Base-by-base conservation (phyloP, 2,888 invertebrate species). In the Cryptocephalus primarius region DNA sequence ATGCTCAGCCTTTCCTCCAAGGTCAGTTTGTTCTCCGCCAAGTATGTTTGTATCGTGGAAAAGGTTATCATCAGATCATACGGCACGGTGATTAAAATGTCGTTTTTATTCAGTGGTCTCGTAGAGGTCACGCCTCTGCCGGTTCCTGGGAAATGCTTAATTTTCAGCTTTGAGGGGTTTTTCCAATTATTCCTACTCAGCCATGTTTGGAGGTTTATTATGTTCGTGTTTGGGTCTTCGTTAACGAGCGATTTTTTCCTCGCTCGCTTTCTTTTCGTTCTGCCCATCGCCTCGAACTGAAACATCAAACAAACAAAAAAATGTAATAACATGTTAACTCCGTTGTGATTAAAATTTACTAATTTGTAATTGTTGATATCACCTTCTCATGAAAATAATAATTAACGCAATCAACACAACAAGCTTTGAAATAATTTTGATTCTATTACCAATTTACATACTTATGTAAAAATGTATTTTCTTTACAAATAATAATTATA, bases 41-140 rank as follows among this genome's bases (percentile, higher is more conserved):
- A 46, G 22, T 43, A 10, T 33, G 22, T 45, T 46, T 48, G 48
- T 32, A 60, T 22, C 31, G 58, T 57, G 32, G 48, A 46, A 33
- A 51, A 61, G 1, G 59, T 80, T 42, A 83, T 75, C 43, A 83
- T 74, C 48, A 77, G 65, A 55, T 75, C 69, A 31, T 77, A 62
- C 2, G 83, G 83, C 47, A 84, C 61, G 54, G 73, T 75, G 48
- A 84, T 76, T 9, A 84, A 65, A 53, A 75, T 71, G 57, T 83
- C 80, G 43, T 79, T 79, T 22, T 72, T 60, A 8, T 60, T 56
- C 33, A 86, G 72, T 39, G 65, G 67, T 55, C 67, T 72, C 58
- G 75, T 78, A 0, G 85, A 79, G 58, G 79, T 74, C 22, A 91
- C 71, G 14, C 91, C 91, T 46, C 90, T 76, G 8, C 88, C 89